A percentile compares a stretch with the other conserved stretches of the same genome.
phyloP scores from a whole-genome alignment of 1,140 invertebrate genomes.

The Drosophila repletoides region DNA sequence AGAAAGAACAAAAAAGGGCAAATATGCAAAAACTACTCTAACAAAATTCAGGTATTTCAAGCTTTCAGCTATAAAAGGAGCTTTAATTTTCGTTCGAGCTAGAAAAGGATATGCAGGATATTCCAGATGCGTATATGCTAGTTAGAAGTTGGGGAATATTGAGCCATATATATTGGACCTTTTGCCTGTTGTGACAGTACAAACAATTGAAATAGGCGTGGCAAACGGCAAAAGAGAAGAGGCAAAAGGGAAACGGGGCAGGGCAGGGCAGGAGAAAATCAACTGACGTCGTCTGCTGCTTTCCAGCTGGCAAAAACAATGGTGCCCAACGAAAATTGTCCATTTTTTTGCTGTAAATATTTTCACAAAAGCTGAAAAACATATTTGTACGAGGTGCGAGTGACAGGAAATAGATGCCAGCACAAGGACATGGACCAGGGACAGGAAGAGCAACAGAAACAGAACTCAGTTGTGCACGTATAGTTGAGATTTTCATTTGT shows the following conservation, averaged over 20 bases:
- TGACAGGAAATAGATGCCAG: neutral
- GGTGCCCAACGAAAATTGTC: constrained; percentile 28
- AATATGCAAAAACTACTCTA: constrained; percentile 11
- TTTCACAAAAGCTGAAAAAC: constrained; percentile 44
- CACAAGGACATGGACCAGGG: neutral
- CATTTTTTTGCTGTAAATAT: constrained; percentile 35
- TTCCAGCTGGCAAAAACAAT: constrained; percentile 36
- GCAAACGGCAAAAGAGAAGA: constrained; percentile 5
- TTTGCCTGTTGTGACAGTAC: constrained; percentile 31
- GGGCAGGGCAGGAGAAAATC: too few species aligned
- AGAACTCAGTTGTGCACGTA: constrained; percentile 16
- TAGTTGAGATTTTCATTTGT: constrained; percentile 37
- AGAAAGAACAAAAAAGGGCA: neutral
- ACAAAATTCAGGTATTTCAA: neutral
- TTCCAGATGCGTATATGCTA: neutral
- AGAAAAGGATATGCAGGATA: too few species aligned
- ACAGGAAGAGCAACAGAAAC: neutral
- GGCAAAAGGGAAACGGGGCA: too few species aligned
- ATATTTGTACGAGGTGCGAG: constrained; percentile 28
- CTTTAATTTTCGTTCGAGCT: too few species aligned
- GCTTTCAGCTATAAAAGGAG: too few species aligned
- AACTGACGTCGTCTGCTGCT: constrained; percentile 9
- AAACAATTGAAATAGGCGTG: constrained; percentile 45
- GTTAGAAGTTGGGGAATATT: neutral
- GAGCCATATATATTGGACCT: neutral